Evolutionary conservation across 2,888 invertebrate species (phyloP).

Genomic region (Parelbella ahira): DNA sequence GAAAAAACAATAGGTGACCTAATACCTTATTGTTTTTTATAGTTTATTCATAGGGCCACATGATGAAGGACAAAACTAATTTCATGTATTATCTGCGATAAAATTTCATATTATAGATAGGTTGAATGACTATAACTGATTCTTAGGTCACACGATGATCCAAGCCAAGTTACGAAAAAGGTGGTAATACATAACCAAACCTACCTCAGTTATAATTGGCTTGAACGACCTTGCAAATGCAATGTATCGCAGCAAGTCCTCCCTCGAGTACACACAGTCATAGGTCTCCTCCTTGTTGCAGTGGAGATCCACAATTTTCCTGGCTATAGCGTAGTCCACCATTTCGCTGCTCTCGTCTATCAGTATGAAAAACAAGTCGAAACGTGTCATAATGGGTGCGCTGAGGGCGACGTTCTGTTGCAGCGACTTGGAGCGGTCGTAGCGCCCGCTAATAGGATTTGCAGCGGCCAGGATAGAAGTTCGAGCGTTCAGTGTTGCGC

Average conservation of each 20-base stretch:
- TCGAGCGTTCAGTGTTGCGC: conserved; percentile 98
- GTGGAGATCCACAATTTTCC: conserved; percentile 97
- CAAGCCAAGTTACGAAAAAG: too few relatives aligned
- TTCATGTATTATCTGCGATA: too few relatives aligned
- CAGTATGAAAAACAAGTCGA: conserved; percentile 98
- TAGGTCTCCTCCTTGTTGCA: conserved; percentile 89
- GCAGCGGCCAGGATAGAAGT: conserved; percentile 99
- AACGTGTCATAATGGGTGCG: conserved; percentile 99
- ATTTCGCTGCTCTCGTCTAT: conserved; percentile 95
- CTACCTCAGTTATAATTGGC: conserved; percentile 89
- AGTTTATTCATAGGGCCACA: too few relatives aligned
- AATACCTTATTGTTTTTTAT: too few relatives aligned
- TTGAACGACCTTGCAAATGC: conserved; percentile 97
- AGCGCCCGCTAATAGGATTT: conserved; percentile 98
- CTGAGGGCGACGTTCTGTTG: conserved; percentile 96
- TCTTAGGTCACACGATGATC: too few relatives aligned
- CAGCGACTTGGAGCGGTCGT: conserved; percentile 95
- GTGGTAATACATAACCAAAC: too few relatives aligned
- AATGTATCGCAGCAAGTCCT: conserved; percentile 97
- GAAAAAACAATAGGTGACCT: too few relatives aligned
- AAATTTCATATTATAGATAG: too few relatives aligned
- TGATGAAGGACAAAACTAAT: too few relatives aligned
- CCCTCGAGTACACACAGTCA: conserved; percentile 90
- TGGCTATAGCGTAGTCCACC: conserved; percentile 97
- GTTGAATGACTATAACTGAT: too few relatives aligned